A percentile compares a stretch with the other conserved stretches of the same genome.
phyloP scores from a whole-genome alignment of 1,140 invertebrate species.

The Rhyzopertha dominica region DNA sequence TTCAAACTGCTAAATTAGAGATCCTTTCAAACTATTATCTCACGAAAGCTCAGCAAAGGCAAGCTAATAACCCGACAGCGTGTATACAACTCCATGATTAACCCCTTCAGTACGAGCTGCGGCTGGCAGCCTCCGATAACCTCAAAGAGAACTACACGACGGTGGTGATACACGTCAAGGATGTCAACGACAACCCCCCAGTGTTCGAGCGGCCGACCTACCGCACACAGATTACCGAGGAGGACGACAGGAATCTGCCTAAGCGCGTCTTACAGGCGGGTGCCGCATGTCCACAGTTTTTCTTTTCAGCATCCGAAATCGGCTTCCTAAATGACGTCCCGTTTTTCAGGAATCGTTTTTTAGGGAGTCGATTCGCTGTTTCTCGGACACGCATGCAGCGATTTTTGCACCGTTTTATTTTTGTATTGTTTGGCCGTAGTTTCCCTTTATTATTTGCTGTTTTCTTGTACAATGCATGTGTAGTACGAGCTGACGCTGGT shows the following conservation, averaged over 20 bases:
- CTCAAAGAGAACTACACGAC: conserved; percentile 94
- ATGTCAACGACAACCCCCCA: conserved; percentile 83
- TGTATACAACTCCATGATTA: too few species aligned
- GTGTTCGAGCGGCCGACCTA: conserved; percentile 91
- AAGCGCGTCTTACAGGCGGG: conserved; percentile 84
- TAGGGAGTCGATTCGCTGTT: too few species aligned
- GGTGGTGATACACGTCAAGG: conserved; percentile 92
- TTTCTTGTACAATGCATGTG: conserved; percentile 24
- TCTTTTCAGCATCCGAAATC: too few species aligned
- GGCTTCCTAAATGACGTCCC: too few species aligned
- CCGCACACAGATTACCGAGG: conserved; percentile 91
- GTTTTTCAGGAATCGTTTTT: too few species aligned
- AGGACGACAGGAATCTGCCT: conserved; percentile 89
- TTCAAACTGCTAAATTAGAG: too few species aligned
- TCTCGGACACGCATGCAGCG: too few species aligned
- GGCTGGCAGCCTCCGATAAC: conserved; percentile 90
- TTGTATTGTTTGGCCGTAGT: not conserved
- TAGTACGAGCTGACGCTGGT: conserved; percentile 83
- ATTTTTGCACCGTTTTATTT: too few species aligned
- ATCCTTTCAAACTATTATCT: too few species aligned
- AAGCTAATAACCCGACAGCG: too few species aligned
- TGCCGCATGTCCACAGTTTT: too few species aligned
- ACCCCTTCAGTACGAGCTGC: conserved; percentile 78
- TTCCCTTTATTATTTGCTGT: conserved; percentile 22
- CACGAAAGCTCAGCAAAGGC: too few species aligned